Evolutionary conservation across 2,797 vertebrate genomes (phyloP), one percentile per base, ranked within the genome.

Genomic region (Notolabrus celidotus): DNA sequence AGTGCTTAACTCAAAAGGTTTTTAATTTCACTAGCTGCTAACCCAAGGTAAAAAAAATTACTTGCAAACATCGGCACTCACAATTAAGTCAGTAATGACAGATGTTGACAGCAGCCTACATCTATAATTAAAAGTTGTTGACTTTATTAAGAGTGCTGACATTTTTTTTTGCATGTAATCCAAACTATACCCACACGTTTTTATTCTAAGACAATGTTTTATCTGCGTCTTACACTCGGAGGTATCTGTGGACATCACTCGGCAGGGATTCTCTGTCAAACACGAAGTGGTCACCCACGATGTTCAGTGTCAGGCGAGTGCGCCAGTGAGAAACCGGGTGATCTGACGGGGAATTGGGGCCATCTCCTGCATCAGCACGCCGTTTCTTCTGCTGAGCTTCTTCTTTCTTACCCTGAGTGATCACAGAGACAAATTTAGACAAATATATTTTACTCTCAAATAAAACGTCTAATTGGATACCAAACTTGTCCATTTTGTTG

Each of bases 241-340:
- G 96, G 91, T 98, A 99, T 83, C 96, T 95, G 59, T 98, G 97
- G 77, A 99, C 96, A 4, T 99, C 98, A 6, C 94, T 94, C 0
- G 98, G 98, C 42, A 99, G 93, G 20, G 94, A 94, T 16, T 96
- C 94, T 10, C 90, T 95, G 52, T 99, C 97, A 2, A 99, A 99
- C 70, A 95, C 64, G 54, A 99, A 99, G 82, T 97, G 93, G 72
- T 99, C 98, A 1, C 94, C 86, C 89, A 99, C 97, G 5, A 99
- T 84, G 52, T 98, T 99, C 56, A 99, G 84, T 0, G 97, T 98
- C 62, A 99, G 91, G 7, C 95, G 94, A 1, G 96, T 94, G 16
- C 97, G 95, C 98, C 98, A 99, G 84, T 99, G 98, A 36, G 97
- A 95, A 3, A 97, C 87, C 0, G 97, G 97, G 5, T 85, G 88